Evolutionary conservation across 2,113 vertebrate species (phyloP), one percentile per base, ranked within the genome.

Genomic region (Tiliqua scincoides): DNA sequence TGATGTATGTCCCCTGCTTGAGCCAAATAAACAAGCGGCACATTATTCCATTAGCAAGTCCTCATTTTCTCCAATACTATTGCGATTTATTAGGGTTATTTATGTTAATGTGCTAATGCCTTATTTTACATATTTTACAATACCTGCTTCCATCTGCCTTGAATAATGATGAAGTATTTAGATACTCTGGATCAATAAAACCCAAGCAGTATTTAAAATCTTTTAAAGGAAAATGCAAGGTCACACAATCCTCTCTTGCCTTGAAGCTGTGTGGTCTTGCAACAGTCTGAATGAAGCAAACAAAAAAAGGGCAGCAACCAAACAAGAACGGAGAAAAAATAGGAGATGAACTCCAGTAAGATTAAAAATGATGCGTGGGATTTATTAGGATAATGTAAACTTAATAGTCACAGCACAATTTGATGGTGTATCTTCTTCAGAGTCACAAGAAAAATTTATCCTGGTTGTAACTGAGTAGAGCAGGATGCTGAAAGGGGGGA

Each of bases 61-160:
- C 90, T 88, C 88, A 85, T 93, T 94, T 94, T 90, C 93, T 93
- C 89, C 88, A 88, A 93, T 94, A 87, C 83, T 77, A n/a, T 89
- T 93, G 91, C 71, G 90, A 94, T 95, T 95, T 95, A 95, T 95
- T 94, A 93, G 80, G 57, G 90, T 87, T 91, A 94, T 94, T 94
- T 95, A 95, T 93, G 88, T 93, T 94, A 95, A 94, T 91, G 65
- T 91, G 86, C 86, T 84, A 75, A 57, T 91, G 84, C 83, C 86
- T 91, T 94, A 90, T 94, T 95, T 95, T 95, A 93, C 18, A 82
- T 14, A 94, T 91, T 93, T 93, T 95, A 91, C 78, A 94, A 85
- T 92, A 87, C 91, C 88, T 85, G 93, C 79, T 94, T 95, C 87
- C 82, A 40, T 89, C 76, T 87, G n/a, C 70, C 81, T 73, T 43